Base-by-base conservation (phyloP, 2,113 vertebrate genomes). In the Chauna torquata region DNA sequence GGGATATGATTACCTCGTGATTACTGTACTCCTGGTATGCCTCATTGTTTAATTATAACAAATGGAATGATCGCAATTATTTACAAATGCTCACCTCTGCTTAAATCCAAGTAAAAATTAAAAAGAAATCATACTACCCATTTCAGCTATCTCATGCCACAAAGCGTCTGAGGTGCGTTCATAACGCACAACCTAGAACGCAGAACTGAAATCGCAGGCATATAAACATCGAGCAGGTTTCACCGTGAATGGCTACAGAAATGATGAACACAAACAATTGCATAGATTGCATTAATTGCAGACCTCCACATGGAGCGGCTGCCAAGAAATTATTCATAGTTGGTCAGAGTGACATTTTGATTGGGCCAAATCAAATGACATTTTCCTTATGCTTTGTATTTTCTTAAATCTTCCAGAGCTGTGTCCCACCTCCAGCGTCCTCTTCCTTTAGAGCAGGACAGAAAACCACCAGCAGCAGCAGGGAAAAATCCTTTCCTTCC, bases 31-130 rank as follows among this genome's bases (percentile, higher is more conserved):
- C 95, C 90, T 94, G 84, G 94, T 95, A 97, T 42, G 91, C 88
- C 96, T 98, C 96, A 98, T 95, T 98, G 97, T 98, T 98, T 97
- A 98, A 98, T 97, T 98, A 96, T 75, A 97, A 97, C 92, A 97
- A 96, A 97, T 86, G 49, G 76, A 97, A 98, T 96, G 81, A 98
- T 96, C 71, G 89, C 96, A 93, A 97, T 88, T 89, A 97, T 96
- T 97, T 97, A 96, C 88, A 92, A 97, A 97, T 69, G 91, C 54
- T 96, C 94, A 96, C 87, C 87, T 95, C 82, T 87, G 74, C 88
- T 96, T 95, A 96, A 96, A 95, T 45, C 83, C 58, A 71, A 93
- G 61, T 27, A 70, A 94, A 94, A 96, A 86, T 62, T 40, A 44
- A 47, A 70, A 70, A 88, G 78, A 96, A 95, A 77, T 42, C 66